Percentiles rank a stretch among this genome's conserved stretches.
These are phyloP conservation scores for Galerucella nymphaeae DNA, from an alignment of 2,888 invertebrate species.

Conservation along the genomic window DNA sequence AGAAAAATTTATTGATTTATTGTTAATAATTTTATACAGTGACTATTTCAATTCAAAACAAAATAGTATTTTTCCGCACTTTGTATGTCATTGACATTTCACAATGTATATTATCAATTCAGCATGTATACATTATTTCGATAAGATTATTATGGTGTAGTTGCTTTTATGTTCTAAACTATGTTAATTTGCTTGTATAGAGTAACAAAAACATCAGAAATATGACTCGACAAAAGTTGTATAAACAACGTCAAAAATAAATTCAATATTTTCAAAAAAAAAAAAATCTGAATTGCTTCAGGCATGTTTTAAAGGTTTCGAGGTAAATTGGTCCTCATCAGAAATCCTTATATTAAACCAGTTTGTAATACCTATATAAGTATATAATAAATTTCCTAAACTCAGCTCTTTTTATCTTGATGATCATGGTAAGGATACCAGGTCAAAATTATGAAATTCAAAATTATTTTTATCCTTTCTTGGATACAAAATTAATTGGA, in stretches of 20 bases:
- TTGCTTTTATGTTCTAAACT: neutral
- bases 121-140: neutral
- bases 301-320: too few species aligned
- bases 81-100: neutral
- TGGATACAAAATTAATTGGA: too few species aligned
- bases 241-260: neutral
- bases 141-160: constrained; percentile 7
- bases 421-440: too few species aligned
- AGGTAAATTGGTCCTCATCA: too few species aligned
- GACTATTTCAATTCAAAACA: neutral
- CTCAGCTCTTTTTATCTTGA: too few species aligned
- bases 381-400: too few species aligned
- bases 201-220: neutral
- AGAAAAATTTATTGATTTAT: neutral
- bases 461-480: too few species aligned
- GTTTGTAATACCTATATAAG: too few species aligned
- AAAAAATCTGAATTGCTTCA: too few species aligned
- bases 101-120: neutral
- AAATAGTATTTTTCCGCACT: neutral
- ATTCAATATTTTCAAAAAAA: too few species aligned
- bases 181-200: neutral
- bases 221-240: neutral
- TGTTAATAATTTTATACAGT: neutral
- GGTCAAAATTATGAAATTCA: too few species aligned
- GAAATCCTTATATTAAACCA: too few species aligned